Evolutionary conservation across 1,140 invertebrate genomes (phyloP).

Genomic region (Ceratosolen fusciceps): DNA sequence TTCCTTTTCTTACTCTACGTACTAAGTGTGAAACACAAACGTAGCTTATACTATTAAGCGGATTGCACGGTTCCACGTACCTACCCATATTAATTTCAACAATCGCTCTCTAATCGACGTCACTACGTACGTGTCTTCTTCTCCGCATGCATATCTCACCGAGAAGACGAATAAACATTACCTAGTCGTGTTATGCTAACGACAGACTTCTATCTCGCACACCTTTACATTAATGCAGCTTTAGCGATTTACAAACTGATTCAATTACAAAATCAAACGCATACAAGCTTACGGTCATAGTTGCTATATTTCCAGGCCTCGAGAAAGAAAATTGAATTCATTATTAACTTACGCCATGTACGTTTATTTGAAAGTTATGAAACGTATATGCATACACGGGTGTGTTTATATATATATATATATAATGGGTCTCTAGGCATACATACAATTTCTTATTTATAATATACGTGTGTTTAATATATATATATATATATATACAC

Average conservation of each 20-base stretch:
- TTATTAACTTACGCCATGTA: neutral
- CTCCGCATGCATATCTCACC: conserved; percentile 16
- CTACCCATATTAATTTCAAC: conserved; percentile 35
- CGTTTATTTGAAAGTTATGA: conserved; percentile 2
- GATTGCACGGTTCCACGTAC: neutral
- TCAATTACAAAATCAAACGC: conserved; percentile 19
- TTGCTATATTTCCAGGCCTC: conserved; percentile 7
- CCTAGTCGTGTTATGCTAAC: conserved; percentile 40
- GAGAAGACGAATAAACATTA: conserved; percentile 35
- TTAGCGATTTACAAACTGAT: conserved; percentile 36
- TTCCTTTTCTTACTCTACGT: conserved; percentile 17
- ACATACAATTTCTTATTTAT: conserved; percentile 24
- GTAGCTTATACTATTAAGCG: conserved; percentile 24
- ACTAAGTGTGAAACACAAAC: conserved; percentile 25
- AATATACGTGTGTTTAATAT: conserved; percentile 9
- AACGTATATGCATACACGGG: conserved; percentile 4
- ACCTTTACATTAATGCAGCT: conserved; percentile 35
- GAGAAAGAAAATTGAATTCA: conserved; percentile 20
- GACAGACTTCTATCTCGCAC: conserved; percentile 43
- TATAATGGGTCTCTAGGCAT: conserved; percentile 10
- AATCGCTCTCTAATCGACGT: conserved; percentile 38
- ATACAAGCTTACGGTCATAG: too few relatives aligned
- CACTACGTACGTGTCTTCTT: conserved; percentile 16
- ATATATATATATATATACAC: too few relatives aligned
- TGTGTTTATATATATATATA: too few relatives aligned